Evolutionary conservation across 2,888 invertebrate species (phyloP), one percentile per base, ranked within the genome.

Genomic region (Meloe dianella): DNA sequence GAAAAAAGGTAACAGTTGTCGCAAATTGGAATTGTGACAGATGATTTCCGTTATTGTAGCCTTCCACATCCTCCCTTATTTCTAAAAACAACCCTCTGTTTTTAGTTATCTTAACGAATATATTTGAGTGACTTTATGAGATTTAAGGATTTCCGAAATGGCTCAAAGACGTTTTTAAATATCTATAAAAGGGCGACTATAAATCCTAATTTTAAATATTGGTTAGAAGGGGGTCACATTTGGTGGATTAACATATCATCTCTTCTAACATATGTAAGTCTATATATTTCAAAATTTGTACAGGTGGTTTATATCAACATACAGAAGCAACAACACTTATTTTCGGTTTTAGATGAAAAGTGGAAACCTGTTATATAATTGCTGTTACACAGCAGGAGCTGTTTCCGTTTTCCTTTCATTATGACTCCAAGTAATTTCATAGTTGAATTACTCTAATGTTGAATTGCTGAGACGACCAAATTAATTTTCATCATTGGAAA

Each of bases 81-180:
- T 22, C 9, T n/a, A 7, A 12, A 22, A 51, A 22, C 57, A 20
- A 29, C 57, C 64, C 70, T 67, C 73, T 75, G 75, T 75, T 75
- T 76, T 75, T 71, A 70, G 74, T 74, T 74, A 74, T 74, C 72
- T 70, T 65, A 64, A 61, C 65, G 67, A 75, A 78, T 76, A 74
- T 73, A 75, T 72, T 57, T 61, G 56, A 60, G 57, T 61, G 67
- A 65, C 71, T 77, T 78, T 77, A 78, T 76, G 72, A 69, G 73
- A 70, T 73, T 73, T 75, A 71, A 74, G 76, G 78, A 77, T 76
- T 77, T 78, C 78, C 78, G 77, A 78, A 77, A 77, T 66, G 73
- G 70, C 75, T 78, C 73, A 64, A 65, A 67, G 66, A 70, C 67
- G 9, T 51, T 51, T 70, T 73, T 68, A 72, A 76, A 73, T 57